Conservation (phyloP, 2,888 invertebrate species). For the Chymomyza fuscimana region DNA sequence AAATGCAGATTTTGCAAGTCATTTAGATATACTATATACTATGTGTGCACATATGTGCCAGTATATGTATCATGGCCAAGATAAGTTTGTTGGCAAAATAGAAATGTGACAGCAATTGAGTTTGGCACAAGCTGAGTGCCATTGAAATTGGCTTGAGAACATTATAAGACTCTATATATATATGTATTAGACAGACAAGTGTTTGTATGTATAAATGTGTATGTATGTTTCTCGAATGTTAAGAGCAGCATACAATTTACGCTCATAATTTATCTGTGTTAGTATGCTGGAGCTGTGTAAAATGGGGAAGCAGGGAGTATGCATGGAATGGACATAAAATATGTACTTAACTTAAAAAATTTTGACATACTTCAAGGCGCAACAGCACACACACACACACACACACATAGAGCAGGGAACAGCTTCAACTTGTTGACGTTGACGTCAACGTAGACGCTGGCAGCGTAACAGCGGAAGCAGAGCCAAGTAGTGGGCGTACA, state of each 20-base stretch:
- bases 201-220: background rate
- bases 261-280: slow-evolving; percentile 60
- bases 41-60: background rate
- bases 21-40: background rate
- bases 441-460: background rate
- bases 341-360: slow-evolving; percentile 39
- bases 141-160: slow-evolving; percentile 2
- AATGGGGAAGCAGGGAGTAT: background rate
- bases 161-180: slow-evolving; percentile 1
- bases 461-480: slow-evolving; percentile 44
- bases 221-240: background rate
- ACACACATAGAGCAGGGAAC: slow-evolving; percentile 53
- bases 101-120: slow-evolving; percentile 38
- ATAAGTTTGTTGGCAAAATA: slow-evolving; percentile 28
- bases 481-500: slow-evolving; percentile 60
- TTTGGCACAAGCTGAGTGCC: slow-evolving; percentile 20
- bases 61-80: slow-evolving; percentile 27
- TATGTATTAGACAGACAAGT: background rate
- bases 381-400: slow-evolving; percentile 26
- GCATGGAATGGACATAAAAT: slow-evolving; percentile 7
- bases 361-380: slow-evolving; percentile 62
- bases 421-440: slow-evolving; percentile 70
- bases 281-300: background rate
- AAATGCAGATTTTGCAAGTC: slow-evolving; percentile 11
- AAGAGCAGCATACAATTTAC: slow-evolving; percentile 26